Percentiles rank a stretch among this genome's conserved stretches.
Conservation (phyloP, 2,888 invertebrate genomes). For the Celastrina argiolus region DNA sequence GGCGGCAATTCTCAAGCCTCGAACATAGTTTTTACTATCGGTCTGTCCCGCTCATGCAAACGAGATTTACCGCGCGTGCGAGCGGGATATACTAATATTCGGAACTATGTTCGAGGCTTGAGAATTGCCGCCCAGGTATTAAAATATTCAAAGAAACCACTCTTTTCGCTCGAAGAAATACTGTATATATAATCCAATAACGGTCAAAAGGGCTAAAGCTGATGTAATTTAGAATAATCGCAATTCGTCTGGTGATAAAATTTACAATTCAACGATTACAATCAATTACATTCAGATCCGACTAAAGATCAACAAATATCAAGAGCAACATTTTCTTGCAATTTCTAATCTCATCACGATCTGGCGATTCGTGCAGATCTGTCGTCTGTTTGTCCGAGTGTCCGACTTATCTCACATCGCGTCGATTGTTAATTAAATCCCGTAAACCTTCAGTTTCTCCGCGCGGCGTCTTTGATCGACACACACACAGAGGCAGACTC, state of each 20-base stretch:
- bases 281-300: not conserved
- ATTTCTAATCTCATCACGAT: slow-evolving; percentile 14
- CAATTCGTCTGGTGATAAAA: not conserved
- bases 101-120: no score
- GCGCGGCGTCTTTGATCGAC: slow-evolving; percentile 23
- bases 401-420: slow-evolving; percentile 17
- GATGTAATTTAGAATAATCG: not conserved
- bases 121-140: no score
- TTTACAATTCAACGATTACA: not conserved
- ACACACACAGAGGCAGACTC: slow-evolving; percentile 14
- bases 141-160: no score
- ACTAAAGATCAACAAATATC: not conserved
- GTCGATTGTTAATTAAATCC: slow-evolving; percentile 28
- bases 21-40: no score
- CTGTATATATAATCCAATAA: no score
- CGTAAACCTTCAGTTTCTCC: slow-evolving; percentile 20
- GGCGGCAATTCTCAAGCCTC: no score
- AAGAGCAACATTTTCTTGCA: not conserved
- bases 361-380: slow-evolving; percentile 9
- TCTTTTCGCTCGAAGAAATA: no score
- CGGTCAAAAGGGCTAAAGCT: no score
- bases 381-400: slow-evolving; percentile 4
- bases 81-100: no score
- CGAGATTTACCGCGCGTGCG: no score
- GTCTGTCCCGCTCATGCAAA: no score